phyloP scores from a whole-genome alignment of 2,888 invertebrate genomes.

The Mesopsocus fuscifrons region DNA sequence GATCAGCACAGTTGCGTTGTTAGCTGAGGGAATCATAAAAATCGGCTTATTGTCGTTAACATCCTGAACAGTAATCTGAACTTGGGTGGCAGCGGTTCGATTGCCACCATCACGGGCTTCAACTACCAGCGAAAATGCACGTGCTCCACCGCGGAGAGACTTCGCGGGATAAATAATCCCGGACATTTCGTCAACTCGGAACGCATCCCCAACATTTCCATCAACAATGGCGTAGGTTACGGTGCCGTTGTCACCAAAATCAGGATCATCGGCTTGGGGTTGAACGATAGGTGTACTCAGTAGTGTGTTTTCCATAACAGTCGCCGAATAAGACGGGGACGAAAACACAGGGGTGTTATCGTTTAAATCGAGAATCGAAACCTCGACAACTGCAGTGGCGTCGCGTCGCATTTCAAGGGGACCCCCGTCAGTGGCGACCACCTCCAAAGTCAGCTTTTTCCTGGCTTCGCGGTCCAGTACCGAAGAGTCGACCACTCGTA shows the following conservation, averaged over 20 bases:
- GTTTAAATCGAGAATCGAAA: conserved; percentile 67
- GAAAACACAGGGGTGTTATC: conserved; percentile 73
- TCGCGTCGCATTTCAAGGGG: conserved; percentile 45
- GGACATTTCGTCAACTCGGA: conserved; percentile 50
- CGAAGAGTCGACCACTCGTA: conserved; percentile 50
- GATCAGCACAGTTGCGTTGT: conserved; percentile 38
- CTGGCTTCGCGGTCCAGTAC: conserved; percentile 60
- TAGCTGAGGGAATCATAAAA: conserved; percentile 55
- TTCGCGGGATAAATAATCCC: conserved; percentile 68
- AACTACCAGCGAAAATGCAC: conserved; percentile 34
- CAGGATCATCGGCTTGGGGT: conserved; percentile 59
- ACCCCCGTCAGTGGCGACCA: conserved; percentile 64
- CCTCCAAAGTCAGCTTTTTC: conserved; percentile 51
- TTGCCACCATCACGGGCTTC: conserved; percentile 59
- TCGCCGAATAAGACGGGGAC: conserved; percentile 54
- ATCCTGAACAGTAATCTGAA: conserved; percentile 55
- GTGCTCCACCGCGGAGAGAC: conserved; percentile 43
- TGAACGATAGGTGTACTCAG: conserved; percentile 61
- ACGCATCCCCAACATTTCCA: conserved; percentile 53
- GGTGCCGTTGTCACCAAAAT: conserved; percentile 57
- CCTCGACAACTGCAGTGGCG: conserved; percentile 56
- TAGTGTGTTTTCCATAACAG: conserved; percentile 66
- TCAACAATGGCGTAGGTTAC: conserved; percentile 52
- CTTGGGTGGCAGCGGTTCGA: conserved; percentile 44
- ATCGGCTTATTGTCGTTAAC: conserved; percentile 68